A percentile compares a stretch with the other conserved stretches of the same genome.
Conservation (phyloP, 1,140 invertebrate genomes). For the Drosophila pectinifera region DNA sequence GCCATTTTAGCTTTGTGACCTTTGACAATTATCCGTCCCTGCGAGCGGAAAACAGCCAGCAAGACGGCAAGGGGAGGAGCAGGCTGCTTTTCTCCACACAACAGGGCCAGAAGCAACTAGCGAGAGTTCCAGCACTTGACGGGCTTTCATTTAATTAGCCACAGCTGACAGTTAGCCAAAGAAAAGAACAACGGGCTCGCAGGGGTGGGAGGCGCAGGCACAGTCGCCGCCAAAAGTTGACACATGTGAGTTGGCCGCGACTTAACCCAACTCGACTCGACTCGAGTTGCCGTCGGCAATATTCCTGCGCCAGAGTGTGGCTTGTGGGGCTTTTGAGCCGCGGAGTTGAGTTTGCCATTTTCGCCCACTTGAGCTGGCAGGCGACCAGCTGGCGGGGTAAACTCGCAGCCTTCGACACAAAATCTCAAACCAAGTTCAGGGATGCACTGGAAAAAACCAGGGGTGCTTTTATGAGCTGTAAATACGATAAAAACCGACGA, state of each 20-base stretch:
- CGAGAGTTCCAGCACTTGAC: constrained; percentile 76
- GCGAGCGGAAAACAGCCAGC: constrained; percentile 58
- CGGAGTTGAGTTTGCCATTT: constrained; percentile 63
- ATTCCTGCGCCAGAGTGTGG: constrained; percentile 26
- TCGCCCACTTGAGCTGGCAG: constrained; percentile 72
- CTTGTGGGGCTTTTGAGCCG: constrained; percentile 18
- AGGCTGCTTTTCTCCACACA: constrained; percentile 3
- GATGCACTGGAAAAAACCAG: constrained; percentile 24
- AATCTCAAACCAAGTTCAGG: constrained; percentile 28
- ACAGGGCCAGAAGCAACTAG: constrained; percentile 51
- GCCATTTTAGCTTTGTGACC: constrained; percentile 24
- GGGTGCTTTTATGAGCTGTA: not conserved
- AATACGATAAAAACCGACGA: no score
- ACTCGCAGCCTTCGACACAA: constrained; percentile 29
- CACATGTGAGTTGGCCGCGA: constrained; percentile 49
- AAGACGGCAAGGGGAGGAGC: constrained; percentile 1
- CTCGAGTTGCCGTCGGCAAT: constrained; percentile 42
- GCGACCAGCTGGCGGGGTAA: constrained; percentile 70
- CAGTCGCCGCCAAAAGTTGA: constrained; percentile 42
- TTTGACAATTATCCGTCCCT: constrained; percentile 68
- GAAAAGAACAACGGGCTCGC: constrained; percentile 60
- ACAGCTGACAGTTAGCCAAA: constrained; percentile 80
- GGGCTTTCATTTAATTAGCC: constrained; percentile 81
- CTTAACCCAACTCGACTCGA: constrained; percentile 24
- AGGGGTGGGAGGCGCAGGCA: constrained; percentile 16